Percentiles rank a stretch among this genome's conserved stretches.
phyloP scores from a whole-genome alignment of 1,140 invertebrate genomes.

The Nasonia vitripennis region DNA sequence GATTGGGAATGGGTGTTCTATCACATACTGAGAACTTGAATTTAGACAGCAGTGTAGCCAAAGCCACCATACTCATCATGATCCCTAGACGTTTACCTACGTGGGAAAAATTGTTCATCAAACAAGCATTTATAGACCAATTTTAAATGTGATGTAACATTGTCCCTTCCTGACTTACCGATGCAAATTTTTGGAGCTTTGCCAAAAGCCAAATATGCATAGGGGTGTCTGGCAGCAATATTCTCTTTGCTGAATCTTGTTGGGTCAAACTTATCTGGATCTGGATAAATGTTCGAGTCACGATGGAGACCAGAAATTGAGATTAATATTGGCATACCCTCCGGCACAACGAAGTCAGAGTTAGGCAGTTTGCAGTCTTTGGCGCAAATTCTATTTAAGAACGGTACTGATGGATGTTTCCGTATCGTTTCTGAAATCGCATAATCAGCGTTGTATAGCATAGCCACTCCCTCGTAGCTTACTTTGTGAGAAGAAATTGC shows the following conservation, averaged over 20 bases:
- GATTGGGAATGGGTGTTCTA: slow-evolving; percentile 64
- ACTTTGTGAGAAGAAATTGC: neutral
- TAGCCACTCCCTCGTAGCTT: no score
- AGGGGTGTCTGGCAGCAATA: slow-evolving; percentile 63
- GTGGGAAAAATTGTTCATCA: neutral
- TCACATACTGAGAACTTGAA: slow-evolving; percentile 50
- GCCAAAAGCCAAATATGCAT: slow-evolving; percentile 73
- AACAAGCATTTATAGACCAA: neutral
- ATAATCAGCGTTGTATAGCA: neutral
- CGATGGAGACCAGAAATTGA: slow-evolving; percentile 80
- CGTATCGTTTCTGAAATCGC: slow-evolving; percentile 78
- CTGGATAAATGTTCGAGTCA: slow-evolving; percentile 76
- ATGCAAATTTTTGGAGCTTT: slow-evolving; percentile 77
- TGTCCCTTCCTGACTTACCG: slow-evolving; percentile 59
- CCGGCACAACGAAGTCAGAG: slow-evolving; percentile 77
- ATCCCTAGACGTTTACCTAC: slow-evolving; percentile 68
- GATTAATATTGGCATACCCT: slow-evolving; percentile 79
- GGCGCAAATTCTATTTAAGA: slow-evolving; percentile 76
- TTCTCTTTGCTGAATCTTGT: slow-evolving; percentile 75
- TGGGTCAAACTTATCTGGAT: slow-evolving; percentile 80
- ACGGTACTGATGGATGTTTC: slow-evolving; percentile 78
- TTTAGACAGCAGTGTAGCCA: slow-evolving; percentile 56
- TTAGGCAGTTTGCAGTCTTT: slow-evolving; percentile 77
- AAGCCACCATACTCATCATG: slow-evolving; percentile 68
- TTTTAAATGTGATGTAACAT: neutral